These are phyloP conservation scores for Megatriorchis doriae DNA, from an alignment of 2,113 vertebrate species.

Conservation along the genomic window DNA sequence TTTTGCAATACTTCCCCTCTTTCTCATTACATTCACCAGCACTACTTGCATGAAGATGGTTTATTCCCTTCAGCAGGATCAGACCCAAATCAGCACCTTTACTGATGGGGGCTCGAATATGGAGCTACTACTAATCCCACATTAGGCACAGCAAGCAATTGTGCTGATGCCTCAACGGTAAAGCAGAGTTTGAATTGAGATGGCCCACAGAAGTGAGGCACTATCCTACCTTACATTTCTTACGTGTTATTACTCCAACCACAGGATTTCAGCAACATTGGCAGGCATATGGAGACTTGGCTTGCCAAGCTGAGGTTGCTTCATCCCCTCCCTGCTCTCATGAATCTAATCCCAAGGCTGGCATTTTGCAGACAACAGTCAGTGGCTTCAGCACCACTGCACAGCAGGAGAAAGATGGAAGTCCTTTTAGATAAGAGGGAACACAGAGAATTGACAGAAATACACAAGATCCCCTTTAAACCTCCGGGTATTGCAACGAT, in stretches of 20 bases:
- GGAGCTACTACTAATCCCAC: neutral
- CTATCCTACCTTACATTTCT: neutral
- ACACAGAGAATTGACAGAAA: neutral
- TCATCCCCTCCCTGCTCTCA: neutral
- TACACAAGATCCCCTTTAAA: neutral
- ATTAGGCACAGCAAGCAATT: neutral
- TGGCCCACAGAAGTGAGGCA: accelerated
- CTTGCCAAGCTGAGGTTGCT: neutral
- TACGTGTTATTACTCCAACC: neutral
- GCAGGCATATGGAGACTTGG: neutral
- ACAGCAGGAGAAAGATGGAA: neutral
- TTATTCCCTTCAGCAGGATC: neutral
- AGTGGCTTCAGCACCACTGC: neutral
- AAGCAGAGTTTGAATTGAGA: neutral
- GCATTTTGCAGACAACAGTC: neutral
- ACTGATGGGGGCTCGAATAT: neutral
- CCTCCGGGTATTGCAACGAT: neutral
- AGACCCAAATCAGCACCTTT: neutral
- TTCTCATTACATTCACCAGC: neutral
- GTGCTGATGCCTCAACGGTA: neutral
- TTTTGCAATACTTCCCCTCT: neutral
- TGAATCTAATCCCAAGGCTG: neutral
- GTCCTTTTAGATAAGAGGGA: neutral
- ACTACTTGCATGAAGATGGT: neutral
- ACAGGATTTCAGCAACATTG: neutral